phyloP scores from a whole-genome alignment of 2,888 invertebrate species.

The Platycheirus rosarum region DNA sequence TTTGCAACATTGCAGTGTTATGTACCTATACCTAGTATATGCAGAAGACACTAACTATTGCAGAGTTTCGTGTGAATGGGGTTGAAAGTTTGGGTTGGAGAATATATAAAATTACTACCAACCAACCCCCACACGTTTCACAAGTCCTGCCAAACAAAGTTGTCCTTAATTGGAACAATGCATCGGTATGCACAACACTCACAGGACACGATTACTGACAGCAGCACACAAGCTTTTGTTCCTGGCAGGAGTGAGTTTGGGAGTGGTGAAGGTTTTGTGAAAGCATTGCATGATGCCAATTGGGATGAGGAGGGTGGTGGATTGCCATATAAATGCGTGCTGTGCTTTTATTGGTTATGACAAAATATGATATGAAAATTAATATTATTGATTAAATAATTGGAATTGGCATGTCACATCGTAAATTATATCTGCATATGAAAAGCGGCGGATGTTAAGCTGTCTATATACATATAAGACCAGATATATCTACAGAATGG shows the following conservation, averaged over 20 bases:
- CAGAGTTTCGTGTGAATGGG: not conserved
- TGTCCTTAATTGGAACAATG: constrained; percentile 73
- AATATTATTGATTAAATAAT: constrained; percentile 83
- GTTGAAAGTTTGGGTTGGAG: constrained; percentile 5
- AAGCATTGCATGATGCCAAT: not conserved
- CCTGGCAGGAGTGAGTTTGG: no score
- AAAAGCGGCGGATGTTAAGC: constrained; percentile 70
- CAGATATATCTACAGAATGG: not conserved
- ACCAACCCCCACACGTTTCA: constrained; percentile 4
- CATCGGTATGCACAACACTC: constrained; percentile 70
- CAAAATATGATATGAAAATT: constrained; percentile 83
- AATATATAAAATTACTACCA: constrained; percentile 3
- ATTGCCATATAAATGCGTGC: constrained; percentile 75
- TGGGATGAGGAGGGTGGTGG: constrained; percentile 21
- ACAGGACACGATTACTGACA: constrained; percentile 50
- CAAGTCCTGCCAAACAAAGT: constrained; percentile 49
- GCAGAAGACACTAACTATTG: no score
- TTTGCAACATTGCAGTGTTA: constrained; percentile 22
- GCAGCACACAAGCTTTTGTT: constrained; percentile 22
- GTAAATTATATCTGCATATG: constrained; percentile 78
- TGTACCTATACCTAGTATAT: not conserved
- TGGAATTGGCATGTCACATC: constrained; percentile 81
- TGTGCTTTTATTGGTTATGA: constrained; percentile 82
- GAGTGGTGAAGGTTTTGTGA: not conserved
- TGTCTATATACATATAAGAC: constrained; percentile 19